Evolutionary conservation across 1,140 invertebrate species (phyloP), one percentile per base, ranked within the genome.

Genomic region (Branchinecta lindahli): DNA sequence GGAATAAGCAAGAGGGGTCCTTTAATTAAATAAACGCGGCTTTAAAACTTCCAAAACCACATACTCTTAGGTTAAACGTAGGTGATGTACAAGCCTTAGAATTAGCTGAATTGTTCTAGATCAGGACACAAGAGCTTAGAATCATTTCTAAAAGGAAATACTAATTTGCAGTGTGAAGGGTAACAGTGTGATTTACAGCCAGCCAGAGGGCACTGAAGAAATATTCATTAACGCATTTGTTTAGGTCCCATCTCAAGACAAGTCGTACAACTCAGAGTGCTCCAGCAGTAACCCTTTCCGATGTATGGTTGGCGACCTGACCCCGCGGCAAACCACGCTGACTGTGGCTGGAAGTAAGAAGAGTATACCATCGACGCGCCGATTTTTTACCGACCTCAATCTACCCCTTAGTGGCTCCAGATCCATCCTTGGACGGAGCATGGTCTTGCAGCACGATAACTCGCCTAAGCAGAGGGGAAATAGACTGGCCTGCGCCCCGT

Each of bases 371-470:
- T 77, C 88, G 33, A 89, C 88, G n/a, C 82, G 89, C 65, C 83
- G 82, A 68, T 81, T 94, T 72, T 90, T 89, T 76, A 91, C 89
- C 0, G 92, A 94, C 77, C 70, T 75, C 0, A 80, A 86, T 75
- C 76, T 96, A 20, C 86, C 92, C 7, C 78, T 98, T 5, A 85
- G 84, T 8, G 94, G 94, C 15, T 81, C 83, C 15, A 78, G 85
- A 72, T 85, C 84, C 68, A 85, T 96, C 72, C 75, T 95, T 72
- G 89, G 88, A 15, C 87, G 87, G 75, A 92, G 92, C 18, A 77
- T 98, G 45, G 89, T 95, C 0, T 85, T 96, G 65, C 92, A 91
- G 74, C 92, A 92, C 78, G 91, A 94, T 75, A 83, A 88, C 76
- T 89, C 90, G 6, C 92, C 92, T 1, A 85, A 88, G 72, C 90